Conservation (phyloP, 2,888 invertebrate species). For the Eledona agricola region DNA sequence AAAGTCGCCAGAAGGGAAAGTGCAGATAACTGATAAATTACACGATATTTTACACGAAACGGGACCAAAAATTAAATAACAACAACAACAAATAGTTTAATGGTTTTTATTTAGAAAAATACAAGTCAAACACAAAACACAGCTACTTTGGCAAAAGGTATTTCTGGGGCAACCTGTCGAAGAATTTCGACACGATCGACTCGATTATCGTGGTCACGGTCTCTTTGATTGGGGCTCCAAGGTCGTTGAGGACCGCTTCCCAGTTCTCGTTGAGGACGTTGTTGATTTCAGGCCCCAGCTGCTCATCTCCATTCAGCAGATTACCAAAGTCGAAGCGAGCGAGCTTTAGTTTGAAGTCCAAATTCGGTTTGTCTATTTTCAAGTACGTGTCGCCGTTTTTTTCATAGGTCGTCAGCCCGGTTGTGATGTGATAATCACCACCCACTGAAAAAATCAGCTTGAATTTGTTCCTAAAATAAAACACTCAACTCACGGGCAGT, state of each 20-base stretch:
- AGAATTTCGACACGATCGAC: constrained; percentile 34
- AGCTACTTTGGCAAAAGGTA: too few relatives aligned
- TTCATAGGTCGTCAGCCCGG: background rate
- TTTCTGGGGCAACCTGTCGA: constrained; percentile 35
- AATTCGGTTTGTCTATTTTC: constrained; percentile 10
- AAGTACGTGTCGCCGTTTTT: constrained; percentile 13
- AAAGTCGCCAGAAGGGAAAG: constrained; percentile 63
- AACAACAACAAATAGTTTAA: too few relatives aligned
- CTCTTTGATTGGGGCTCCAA: constrained; percentile 56
- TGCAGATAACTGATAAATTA: too few relatives aligned
- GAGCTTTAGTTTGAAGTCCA: constrained; percentile 42
- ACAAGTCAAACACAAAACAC: too few relatives aligned
- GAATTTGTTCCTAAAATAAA: background rate
- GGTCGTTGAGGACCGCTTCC: constrained; percentile 56
- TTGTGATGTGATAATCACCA: constrained; percentile 32
- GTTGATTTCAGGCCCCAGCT: constrained; percentile 57
- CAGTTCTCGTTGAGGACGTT: constrained; percentile 61
- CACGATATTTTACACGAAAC: too few relatives aligned
- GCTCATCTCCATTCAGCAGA: constrained; percentile 47
- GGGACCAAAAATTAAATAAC: constrained; percentile 5
- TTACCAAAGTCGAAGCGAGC: constrained; percentile 48
- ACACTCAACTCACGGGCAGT: constrained; percentile 48
- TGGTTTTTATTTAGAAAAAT: too few relatives aligned
- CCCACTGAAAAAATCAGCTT: constrained; percentile 36
- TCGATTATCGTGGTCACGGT: constrained; percentile 43